A percentile compares a stretch with the other conserved stretches of the same genome.
Conservation (phyloP, 2,113 vertebrate genomes). For the Colistium nudipinnis region DNA sequence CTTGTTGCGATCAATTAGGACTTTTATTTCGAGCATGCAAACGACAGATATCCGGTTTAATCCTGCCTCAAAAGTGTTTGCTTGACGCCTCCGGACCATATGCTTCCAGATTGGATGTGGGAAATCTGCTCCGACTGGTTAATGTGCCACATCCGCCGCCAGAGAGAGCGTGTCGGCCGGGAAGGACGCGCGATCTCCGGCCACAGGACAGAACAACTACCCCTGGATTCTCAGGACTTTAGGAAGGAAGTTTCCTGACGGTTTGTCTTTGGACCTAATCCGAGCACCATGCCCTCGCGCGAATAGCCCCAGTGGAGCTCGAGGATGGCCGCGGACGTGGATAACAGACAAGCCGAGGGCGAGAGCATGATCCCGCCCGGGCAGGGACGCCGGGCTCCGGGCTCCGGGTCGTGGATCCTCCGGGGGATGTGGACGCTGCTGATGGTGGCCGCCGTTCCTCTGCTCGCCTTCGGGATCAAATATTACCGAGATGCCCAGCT, state of each 20-base stretch:
- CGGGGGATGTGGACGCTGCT: slow-evolving; percentile 65
- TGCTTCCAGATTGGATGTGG: slow-evolving; percentile 39
- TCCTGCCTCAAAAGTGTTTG: fast-evolving
- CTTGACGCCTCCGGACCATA: slow-evolving; percentile 22
- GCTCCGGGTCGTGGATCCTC: slow-evolving; percentile 46
- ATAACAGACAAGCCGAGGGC: slow-evolving; percentile 58
- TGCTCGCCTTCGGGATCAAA: slow-evolving; percentile 75
- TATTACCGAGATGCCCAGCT: slow-evolving; percentile 71
- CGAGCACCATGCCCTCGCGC: slow-evolving; percentile 30
- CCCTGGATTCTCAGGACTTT: background rate
- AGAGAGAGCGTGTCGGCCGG: slow-evolving; percentile 21
- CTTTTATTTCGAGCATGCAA: slow-evolving; percentile 7
- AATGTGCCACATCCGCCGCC: slow-evolving; percentile 28
- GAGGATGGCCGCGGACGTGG: slow-evolving; percentile 82
- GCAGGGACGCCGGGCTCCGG: slow-evolving; percentile 23
- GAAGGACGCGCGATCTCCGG: slow-evolving; percentile 3
- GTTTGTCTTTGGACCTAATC: background rate
- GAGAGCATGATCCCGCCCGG: slow-evolving; percentile 16
- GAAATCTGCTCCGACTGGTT: slow-evolving; percentile 45
- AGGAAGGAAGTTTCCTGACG: background rate
- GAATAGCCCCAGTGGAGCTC: slow-evolving; percentile 44
- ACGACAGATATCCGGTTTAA: background rate
- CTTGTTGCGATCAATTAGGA: too few species aligned
- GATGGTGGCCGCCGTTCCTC: slow-evolving; percentile 67
- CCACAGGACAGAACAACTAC: background rate